phyloP scores from a whole-genome alignment of 1,140 invertebrate species.

The Brachionus rotundiformis region DNA sequence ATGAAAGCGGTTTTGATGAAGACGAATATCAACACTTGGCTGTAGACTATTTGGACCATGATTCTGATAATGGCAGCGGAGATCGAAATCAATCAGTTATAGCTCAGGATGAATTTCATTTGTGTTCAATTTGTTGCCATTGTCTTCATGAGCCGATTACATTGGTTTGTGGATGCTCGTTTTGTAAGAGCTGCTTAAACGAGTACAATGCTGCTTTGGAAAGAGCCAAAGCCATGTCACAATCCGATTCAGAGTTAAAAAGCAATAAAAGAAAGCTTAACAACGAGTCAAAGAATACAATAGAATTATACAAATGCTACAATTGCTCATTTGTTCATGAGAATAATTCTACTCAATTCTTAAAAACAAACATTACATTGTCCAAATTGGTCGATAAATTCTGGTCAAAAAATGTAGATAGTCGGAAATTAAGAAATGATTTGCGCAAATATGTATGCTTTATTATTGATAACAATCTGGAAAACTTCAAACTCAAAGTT shows the following conservation, averaged over 20 bases:
- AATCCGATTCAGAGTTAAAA: not conserved
- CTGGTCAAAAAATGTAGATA: slow-evolving; percentile 11
- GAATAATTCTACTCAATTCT: not conserved
- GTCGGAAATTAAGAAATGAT: slow-evolving; percentile 35
- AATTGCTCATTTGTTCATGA: slow-evolving; percentile 40
- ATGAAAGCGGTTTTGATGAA: slow-evolving; percentile 8
- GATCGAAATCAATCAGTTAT: not conserved
- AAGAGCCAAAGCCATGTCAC: not conserved
- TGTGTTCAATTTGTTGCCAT: slow-evolving; percentile 45
- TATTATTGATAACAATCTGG: slow-evolving; percentile 24
- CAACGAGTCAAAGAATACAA: not conserved
- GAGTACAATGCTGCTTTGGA: slow-evolving; percentile 31
- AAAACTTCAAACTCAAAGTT: not conserved
- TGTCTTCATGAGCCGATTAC: slow-evolving; percentile 25
- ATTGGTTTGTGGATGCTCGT: slow-evolving; percentile 45
- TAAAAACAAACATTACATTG: not conserved
- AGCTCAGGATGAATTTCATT: not conserved
- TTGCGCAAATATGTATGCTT: slow-evolving; percentile 35
- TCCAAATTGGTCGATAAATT: slow-evolving; percentile 33
- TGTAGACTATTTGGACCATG: not conserved
- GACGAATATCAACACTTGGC: not conserved
- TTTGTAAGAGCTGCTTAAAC: slow-evolving; percentile 42
- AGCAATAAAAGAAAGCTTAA: slow-evolving; percentile 24
- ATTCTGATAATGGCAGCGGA: too few relatives aligned
- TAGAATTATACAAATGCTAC: slow-evolving; percentile 6